phyloP scores from a whole-genome alignment of 2,888 invertebrate genomes.

The Cryptocephalus moraei region DNA sequence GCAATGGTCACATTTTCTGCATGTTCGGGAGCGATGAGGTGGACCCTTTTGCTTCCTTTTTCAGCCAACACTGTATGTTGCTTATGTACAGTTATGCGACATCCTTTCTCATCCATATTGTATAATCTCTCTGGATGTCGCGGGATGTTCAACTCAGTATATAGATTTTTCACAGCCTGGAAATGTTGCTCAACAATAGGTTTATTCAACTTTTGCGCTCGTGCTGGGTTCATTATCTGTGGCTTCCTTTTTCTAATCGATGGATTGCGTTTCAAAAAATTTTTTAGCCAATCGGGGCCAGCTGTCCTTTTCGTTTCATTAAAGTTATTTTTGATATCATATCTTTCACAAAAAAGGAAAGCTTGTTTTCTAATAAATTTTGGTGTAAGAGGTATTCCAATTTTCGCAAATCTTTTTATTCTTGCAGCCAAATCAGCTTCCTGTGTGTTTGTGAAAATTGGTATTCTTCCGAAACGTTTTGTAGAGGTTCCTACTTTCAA shows the following conservation, averaged over 20 bases:
- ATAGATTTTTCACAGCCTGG: not conserved
- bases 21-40: slow-evolving; percentile 6
- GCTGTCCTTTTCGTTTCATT: not conserved
- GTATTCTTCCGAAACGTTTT: too few species aligned
- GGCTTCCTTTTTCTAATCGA: not conserved
- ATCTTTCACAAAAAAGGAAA: not conserved
- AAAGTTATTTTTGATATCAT: not conserved
- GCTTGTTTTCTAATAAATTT: too few species aligned
- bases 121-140: not conserved
- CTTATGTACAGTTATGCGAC: not conserved
- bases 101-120: not conserved
- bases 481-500: too few species aligned
- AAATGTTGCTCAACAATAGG: not conserved
- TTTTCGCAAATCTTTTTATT: not conserved
- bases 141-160: not conserved
- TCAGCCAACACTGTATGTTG: not conserved
- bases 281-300: not conserved
- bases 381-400: not conserved
- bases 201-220: too few species aligned
- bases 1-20: slow-evolving; percentile 26
- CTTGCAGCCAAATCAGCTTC: not conserved
- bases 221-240: not conserved
- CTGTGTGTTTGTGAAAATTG: not conserved
- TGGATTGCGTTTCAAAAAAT: not conserved
- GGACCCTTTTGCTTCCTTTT: not conserved